phyloP scores from a whole-genome alignment of 2,113 vertebrate species.

The Lepus americanus region DNA sequence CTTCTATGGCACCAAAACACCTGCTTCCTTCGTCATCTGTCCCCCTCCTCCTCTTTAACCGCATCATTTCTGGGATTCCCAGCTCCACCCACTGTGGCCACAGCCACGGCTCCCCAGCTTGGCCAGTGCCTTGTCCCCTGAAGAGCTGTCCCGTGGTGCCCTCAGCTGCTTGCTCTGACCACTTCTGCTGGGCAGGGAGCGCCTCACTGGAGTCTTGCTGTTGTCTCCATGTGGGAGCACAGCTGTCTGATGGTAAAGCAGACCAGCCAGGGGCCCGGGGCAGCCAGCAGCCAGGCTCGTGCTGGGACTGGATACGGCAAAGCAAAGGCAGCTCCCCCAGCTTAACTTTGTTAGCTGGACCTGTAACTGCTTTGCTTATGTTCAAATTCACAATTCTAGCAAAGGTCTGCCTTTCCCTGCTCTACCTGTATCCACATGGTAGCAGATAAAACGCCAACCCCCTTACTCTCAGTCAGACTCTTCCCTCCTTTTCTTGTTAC shows the following conservation, averaged over 20 bases:
- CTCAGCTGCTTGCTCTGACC: accelerated
- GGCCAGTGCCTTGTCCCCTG: too few species aligned
- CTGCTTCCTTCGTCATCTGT: background rate
- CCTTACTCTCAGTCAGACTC: background rate
- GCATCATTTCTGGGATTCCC: background rate
- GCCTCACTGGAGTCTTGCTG: background rate
- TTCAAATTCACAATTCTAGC: background rate
- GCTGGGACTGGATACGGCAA: background rate
- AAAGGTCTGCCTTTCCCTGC: background rate
- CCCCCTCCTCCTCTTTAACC: too few species aligned
- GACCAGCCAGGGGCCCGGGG: accelerated
- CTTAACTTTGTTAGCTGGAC: accelerated
- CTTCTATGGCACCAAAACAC: accelerated
- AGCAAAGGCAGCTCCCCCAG: accelerated
- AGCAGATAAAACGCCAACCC: accelerated
- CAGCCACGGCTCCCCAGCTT: accelerated
- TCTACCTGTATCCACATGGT: accelerated
- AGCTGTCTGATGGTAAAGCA: too few species aligned
- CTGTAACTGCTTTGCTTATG: accelerated
- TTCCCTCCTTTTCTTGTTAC: too few species aligned
- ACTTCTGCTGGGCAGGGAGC: accelerated
- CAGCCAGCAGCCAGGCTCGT: background rate
- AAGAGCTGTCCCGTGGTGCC: too few species aligned
- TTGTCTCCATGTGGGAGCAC: background rate
- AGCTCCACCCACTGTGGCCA: background rate